phyloP scores from a whole-genome alignment of 2,113 vertebrate genomes.

The Aptenodytes forsteri region DNA sequence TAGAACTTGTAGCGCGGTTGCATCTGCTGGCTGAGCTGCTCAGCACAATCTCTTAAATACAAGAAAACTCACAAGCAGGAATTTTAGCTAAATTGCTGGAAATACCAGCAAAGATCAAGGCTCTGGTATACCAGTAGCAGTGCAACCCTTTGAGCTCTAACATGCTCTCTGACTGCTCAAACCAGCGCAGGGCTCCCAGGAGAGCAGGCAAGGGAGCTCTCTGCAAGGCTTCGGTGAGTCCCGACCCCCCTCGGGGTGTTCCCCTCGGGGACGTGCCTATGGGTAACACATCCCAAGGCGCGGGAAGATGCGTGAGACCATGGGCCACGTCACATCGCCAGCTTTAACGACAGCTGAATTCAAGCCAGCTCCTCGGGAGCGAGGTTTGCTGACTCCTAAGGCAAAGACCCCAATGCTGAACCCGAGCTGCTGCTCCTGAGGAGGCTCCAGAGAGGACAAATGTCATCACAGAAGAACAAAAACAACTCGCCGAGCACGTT shows the following conservation, averaged over 20 bases:
- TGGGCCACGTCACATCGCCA: rapidly evolving
- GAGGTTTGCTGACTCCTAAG: background rate
- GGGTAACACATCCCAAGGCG: rapidly evolving
- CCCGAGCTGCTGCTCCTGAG: background rate
- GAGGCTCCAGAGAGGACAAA: background rate
- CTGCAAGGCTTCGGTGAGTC: background rate
- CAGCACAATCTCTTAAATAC: background rate
- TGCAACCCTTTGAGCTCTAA: background rate
- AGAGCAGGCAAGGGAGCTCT: background rate
- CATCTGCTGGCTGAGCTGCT: background rate
- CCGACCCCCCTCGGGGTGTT: rapidly evolving
- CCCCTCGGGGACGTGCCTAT: rapidly evolving
- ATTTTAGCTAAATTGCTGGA: background rate
- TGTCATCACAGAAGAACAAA: rapidly evolving
- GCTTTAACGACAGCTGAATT: background rate
- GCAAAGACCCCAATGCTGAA: background rate
- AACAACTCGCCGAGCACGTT: background rate
- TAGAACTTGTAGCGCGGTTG: background rate
- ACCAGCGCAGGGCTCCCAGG: background rate
- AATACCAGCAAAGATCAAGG: background rate
- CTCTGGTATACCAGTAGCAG: background rate
- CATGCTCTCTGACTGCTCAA: background rate
- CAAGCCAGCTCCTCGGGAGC: background rate
- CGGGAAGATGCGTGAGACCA: rapidly evolving
- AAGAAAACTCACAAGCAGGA: background rate